Conservation (phyloP, 2,797 vertebrate genomes). For the Bovichtus diacanthus region DNA sequence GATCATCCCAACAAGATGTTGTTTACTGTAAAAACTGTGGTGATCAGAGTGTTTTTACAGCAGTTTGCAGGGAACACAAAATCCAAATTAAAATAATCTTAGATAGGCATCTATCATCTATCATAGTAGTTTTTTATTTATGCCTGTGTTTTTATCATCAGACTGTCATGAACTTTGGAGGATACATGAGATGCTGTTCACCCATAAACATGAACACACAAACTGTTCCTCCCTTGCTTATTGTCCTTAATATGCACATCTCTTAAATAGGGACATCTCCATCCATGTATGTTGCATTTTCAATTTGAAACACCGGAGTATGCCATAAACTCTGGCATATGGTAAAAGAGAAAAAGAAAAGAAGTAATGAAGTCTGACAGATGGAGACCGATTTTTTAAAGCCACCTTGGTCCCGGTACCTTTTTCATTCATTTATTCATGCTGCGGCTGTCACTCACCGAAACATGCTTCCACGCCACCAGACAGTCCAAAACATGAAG, state of each 20-base stretch:
- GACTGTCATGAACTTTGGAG: background rate
- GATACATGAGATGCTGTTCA: background rate
- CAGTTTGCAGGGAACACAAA: background rate
- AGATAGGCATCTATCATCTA: no score
- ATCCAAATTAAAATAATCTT: background rate
- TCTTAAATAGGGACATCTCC: background rate
- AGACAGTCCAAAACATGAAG: conserved; percentile 6
- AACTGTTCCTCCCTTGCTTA: background rate
- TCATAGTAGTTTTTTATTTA: no score
- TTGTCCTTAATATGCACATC: background rate
- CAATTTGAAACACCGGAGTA: background rate
- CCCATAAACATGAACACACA: background rate
- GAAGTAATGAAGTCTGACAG: background rate
- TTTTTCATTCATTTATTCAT: no score
- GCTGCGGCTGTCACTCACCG: no score
- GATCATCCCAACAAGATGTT: conserved; percentile 7
- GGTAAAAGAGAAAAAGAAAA: background rate
- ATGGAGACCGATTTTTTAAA: no score
- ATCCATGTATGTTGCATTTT: background rate
- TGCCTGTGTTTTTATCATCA: background rate
- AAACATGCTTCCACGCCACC: no score
- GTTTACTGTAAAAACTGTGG: background rate
- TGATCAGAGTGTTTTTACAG: background rate
- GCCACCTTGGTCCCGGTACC: no score
- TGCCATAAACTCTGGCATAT: background rate